Conservation (phyloP, 2,113 vertebrate genomes). For the Oostethus manadensis region DNA sequence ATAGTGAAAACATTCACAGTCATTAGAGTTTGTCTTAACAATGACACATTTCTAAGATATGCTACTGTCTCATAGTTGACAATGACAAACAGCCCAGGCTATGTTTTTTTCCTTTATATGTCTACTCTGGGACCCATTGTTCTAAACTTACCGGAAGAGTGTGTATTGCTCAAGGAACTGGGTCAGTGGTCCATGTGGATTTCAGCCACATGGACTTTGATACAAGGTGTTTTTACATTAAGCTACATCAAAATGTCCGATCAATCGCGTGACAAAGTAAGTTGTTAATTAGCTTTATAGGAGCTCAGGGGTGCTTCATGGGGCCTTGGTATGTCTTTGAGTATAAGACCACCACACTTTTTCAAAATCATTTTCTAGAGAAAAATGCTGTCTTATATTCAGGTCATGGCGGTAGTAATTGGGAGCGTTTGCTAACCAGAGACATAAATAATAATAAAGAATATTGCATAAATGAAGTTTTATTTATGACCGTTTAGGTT, state of each 20-base stretch:
- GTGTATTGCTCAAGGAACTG: slow-evolving; percentile 43
- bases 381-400: no score
- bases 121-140: slow-evolving; percentile 55
- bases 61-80: slow-evolving; percentile 52
- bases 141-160: slow-evolving; percentile 47
- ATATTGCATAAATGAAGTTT: no score
- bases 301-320: no score
- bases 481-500: no score
- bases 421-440: no score
- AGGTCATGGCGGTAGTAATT: no score
- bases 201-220: slow-evolving; percentile 26
- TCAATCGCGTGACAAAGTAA: no score
- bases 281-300: no score
- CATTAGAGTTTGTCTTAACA: slow-evolving; percentile 24
- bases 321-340: no score
- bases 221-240: not conserved
- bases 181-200: slow-evolving; percentile 60
- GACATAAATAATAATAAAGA: no score
- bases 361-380: no score
- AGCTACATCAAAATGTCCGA: not conserved
- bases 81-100: slow-evolving; percentile 60
- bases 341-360: no score
- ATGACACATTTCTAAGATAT: slow-evolving; percentile 46
- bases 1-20: slow-evolving; percentile 19
- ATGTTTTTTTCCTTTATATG: slow-evolving; percentile 17